Evolutionary conservation across 2,113 vertebrate species (phyloP).

Genomic region (Ceyx melanurus): DNA sequence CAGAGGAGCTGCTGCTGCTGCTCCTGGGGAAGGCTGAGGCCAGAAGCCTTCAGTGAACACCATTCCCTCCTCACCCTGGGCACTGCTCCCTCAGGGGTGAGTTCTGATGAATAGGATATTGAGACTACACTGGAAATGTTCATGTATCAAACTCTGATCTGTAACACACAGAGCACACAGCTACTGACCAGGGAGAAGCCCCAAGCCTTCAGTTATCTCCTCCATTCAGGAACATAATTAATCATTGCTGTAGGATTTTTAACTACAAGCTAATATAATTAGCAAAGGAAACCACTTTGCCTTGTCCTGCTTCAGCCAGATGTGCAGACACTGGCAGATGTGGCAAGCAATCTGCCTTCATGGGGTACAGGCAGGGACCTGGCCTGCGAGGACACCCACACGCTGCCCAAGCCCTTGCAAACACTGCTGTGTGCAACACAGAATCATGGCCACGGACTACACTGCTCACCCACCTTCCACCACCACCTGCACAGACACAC

Average conservation of each 20-base stretch:
- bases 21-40: fast-evolving
- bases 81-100: neutral
- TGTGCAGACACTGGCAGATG: neutral
- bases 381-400: neutral
- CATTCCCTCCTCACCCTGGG: neutral
- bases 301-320: neutral
- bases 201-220: neutral
- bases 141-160: neutral
- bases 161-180: neutral
- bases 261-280: neutral
- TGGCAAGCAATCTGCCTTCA: neutral
- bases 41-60: neutral
- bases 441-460: fast-evolving
- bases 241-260: neutral
- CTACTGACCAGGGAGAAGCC: neutral
- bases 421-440: fast-evolving
- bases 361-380: neutral
- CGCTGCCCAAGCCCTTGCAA: neutral
- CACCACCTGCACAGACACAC: neutral
- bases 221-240: neutral
- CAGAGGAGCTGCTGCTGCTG: neutral
- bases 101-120: neutral
- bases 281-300: neutral
- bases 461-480: neutral
- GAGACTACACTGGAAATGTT: neutral